These are phyloP conservation scores for Siderastrea siderea DNA, from an alignment of 92 coral and sea anemone genomes.

Conservation along the genomic window DNA sequence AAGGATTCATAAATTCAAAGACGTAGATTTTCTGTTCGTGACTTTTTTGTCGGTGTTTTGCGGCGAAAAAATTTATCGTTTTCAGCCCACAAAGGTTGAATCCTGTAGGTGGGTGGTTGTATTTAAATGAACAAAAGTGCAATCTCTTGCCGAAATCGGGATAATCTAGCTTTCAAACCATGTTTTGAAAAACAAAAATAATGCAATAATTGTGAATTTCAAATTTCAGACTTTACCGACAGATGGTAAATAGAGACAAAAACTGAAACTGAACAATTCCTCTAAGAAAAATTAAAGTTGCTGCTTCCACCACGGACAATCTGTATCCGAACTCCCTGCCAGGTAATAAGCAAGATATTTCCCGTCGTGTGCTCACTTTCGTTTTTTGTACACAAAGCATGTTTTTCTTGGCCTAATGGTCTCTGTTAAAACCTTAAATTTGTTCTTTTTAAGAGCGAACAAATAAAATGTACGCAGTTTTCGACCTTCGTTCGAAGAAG, in stretches of 20 bases:
- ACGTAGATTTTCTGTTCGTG: not conserved
- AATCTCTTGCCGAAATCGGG: not conserved
- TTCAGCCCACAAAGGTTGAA: not conserved
- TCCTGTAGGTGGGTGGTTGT: not conserved
- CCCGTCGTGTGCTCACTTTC: not conserved
- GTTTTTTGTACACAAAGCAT: not conserved
- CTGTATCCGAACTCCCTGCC: not conserved
- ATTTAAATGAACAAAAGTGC: slow-evolving; percentile 13
- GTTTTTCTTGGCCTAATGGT: not conserved
- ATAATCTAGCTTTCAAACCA: not conserved
- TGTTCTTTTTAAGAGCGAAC: not conserved
- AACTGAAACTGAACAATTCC: not conserved
- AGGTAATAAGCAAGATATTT: slow-evolving; percentile 1
- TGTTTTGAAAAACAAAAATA: not conserved
- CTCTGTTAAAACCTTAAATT: not conserved
- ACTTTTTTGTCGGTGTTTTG: not conserved
- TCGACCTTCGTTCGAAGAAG: not conserved
- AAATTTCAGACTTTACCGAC: not conserved
- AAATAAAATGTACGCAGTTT: not conserved
- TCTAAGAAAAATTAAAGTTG: not conserved
- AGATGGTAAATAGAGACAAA: slow-evolving; percentile 12
- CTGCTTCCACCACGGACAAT: not conserved
- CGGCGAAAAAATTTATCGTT: not conserved
- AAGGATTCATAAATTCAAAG: not conserved
- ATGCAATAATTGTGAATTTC: slow-evolving; percentile 13